Evolutionary conservation across 2,113 vertebrate genomes (phyloP).

Genomic region (Climacteris rufus): DNA sequence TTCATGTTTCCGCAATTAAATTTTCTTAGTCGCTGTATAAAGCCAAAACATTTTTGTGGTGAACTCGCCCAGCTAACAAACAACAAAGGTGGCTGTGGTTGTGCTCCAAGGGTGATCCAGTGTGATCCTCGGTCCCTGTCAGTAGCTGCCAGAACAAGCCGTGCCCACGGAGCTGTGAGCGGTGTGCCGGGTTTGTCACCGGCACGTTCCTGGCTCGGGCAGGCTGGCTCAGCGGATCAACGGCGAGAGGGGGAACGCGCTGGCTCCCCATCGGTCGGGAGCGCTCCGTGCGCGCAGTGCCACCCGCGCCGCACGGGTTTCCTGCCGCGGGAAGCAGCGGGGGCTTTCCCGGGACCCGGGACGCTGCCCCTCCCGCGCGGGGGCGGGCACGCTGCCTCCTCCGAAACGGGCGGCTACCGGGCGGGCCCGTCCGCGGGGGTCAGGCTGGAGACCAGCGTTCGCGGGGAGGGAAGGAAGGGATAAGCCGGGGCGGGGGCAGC

Average conservation of each 20-base stretch:
- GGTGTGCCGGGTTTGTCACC: not conserved
- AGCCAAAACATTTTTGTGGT: not conserved
- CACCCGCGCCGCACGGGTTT: not conserved
- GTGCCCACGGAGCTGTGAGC: accelerated
- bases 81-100: not conserved
- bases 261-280: accelerated
- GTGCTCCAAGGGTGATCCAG: accelerated
- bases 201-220: not conserved
- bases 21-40: not conserved
- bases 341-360: not conserved
- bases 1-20: not conserved
- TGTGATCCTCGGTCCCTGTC: not conserved
- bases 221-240: not conserved
- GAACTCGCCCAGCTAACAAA: not conserved
- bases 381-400: not conserved
- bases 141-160: not conserved
- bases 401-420: not conserved
- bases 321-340: not conserved
- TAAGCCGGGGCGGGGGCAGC: not conserved
- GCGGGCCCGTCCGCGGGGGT: not conserved
- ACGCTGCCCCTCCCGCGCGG: not conserved
- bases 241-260: no score
- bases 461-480: no score
- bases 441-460: not conserved
- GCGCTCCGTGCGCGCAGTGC: not conserved